Evolutionary conservation across 2,888 invertebrate species (phyloP).

Genomic region (Meta bourneti): DNA sequence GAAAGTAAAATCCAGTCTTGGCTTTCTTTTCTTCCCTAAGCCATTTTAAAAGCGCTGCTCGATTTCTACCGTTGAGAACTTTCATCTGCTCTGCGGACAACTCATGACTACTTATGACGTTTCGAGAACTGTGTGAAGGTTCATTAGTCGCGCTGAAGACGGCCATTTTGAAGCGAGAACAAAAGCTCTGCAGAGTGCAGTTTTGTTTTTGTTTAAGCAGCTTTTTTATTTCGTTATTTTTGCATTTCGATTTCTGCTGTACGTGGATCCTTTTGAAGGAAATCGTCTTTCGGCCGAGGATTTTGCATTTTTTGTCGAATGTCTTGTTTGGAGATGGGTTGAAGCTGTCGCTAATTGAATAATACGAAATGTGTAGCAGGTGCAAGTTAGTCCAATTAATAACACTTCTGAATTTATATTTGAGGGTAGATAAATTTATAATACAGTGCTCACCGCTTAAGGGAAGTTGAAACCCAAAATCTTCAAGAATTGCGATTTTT

Average conservation of each 20-base stretch:
- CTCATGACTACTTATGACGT: conserved; percentile 19
- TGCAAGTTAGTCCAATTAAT: no score
- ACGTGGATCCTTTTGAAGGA: not conserved
- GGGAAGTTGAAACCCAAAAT: no score
- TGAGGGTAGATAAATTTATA: no score
- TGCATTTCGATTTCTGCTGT: not conserved
- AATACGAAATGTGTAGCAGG: no score
- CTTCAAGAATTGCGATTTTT: no score
- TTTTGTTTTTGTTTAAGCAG: not conserved
- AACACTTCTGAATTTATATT: no score
- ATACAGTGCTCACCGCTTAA: no score
- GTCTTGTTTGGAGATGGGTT: not conserved
- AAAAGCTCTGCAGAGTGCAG: not conserved
- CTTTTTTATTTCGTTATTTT: not conserved
- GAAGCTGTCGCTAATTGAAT: not conserved
- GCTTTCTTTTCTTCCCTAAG: not conserved
- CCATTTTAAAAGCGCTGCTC: not conserved
- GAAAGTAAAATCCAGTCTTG: conserved; percentile 34
- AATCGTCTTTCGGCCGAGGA: not conserved
- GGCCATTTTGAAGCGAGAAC: not conserved
- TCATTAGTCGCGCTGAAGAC: conserved; percentile 11
- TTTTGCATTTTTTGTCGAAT: not conserved
- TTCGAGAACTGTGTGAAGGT: conserved; percentile 22
- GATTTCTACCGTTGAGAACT: not conserved
- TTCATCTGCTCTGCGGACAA: conserved; percentile 1